Evolutionary conservation across 1,140 invertebrate species (phyloP), one percentile per base, ranked within the genome.

Genomic region (Bombus turneri): DNA sequence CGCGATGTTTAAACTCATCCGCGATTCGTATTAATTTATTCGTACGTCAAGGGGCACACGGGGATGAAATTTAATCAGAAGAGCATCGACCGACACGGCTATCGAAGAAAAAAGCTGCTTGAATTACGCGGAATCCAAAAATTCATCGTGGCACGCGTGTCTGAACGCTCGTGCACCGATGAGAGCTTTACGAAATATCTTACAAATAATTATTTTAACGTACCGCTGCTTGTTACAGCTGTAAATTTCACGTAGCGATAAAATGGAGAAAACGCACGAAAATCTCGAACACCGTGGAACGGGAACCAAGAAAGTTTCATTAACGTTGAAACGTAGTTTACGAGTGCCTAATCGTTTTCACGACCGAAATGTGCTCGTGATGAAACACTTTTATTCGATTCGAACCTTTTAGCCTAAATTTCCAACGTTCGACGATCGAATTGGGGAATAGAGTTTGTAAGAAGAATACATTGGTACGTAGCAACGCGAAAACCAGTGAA

Each of bases 11-110:
- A 69, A 69, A 68, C 53, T 22, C 41, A 39, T 34, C 28, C 53
- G 71, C 71, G 71, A 80, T 37, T 41, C 25, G 37, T 76, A 59
- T 73, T 87, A 88, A 87, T 87, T 87, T 85, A 84, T 84, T 87
- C 86, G 53, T 18, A 59, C 81, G 86, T 53, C 78, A 39, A 66
- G n/a, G 69, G 74, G 76, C 85, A 22, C 41, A 15, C 28, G 39
- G 15, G 13, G 28, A 64, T 79, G 41, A 75, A 69, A 80, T 77
- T 73, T 2, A 73, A 86, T 79, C 25, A 18, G 41, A 13, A 41
- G 34, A 18, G 47, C 59, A 53, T 81, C 69, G 69, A 12, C 3
- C 78, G 69, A 53, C 31, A 18, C 28, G 57, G 34, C 47, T 34
- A 68, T 71, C 75, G 59, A 76, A 31, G 73, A 28, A 43, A 8